Evolutionary conservation across 2,113 vertebrate species (phyloP).

Genomic region (chimpanzee (Pan troglodytes)): DNA sequence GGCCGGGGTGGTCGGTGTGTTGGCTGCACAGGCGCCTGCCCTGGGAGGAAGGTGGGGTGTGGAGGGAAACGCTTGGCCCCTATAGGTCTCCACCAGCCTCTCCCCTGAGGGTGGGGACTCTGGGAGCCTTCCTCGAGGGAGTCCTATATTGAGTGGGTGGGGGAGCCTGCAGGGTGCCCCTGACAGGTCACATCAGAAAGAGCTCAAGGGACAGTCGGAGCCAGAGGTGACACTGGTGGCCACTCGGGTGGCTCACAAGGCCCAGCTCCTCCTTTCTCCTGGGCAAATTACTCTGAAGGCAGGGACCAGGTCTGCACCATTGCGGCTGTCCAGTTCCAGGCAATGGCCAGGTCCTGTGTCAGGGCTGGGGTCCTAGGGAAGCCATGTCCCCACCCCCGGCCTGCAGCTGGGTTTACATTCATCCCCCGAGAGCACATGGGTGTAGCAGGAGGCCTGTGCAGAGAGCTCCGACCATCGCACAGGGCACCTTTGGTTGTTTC

Average conservation of each 20-base stretch:
- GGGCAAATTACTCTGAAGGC: background rate
- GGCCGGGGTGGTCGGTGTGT: accelerated
- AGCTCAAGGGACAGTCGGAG: accelerated
- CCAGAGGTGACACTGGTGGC: background rate
- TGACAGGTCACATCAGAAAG: background rate
- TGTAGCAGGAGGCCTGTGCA: background rate
- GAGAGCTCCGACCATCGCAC: background rate
- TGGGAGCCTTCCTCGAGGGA: accelerated
- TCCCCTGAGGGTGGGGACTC: background rate
- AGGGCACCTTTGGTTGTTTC: no score
- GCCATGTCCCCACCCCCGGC: accelerated
- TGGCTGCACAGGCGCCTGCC: accelerated
- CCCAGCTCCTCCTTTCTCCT: background rate
- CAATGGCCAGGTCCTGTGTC: background rate
- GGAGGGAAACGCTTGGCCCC: background rate
- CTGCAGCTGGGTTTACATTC: no score
- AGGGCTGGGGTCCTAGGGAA: background rate
- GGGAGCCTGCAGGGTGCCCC: background rate
- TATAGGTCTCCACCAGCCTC: background rate
- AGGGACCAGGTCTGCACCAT: background rate
- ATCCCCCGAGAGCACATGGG: background rate
- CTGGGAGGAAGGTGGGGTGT: background rate
- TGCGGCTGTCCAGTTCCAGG: background rate
- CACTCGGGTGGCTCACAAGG: background rate
- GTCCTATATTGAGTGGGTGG: accelerated